phyloP scores from a whole-genome alignment of 92 coral and sea anemone species.

The Phenganax stokvisi region DNA sequence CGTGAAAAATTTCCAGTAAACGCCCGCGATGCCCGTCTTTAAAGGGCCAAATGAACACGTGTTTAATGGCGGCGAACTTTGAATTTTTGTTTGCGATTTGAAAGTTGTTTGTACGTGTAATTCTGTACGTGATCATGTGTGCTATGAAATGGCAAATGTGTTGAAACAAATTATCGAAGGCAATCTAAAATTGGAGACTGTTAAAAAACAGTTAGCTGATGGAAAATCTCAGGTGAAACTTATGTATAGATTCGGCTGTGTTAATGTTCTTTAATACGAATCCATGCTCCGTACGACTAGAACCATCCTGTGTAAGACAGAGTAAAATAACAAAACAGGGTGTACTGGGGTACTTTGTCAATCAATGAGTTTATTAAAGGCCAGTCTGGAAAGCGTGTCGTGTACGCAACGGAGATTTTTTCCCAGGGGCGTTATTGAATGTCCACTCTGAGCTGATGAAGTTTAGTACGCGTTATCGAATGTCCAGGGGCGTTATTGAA shows the following conservation, averaged over 20 bases:
- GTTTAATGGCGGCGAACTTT: slow-evolving; percentile 16
- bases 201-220: slow-evolving; percentile 32
- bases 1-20: slow-evolving; percentile 73
- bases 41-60: slow-evolving; percentile 24
- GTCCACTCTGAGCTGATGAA: too few species aligned
- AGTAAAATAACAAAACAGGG: too few species aligned
- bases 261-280: neutral
- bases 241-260: neutral
- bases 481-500: too few species aligned
- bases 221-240: slow-evolving; percentile 5
- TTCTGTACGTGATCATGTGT: neutral
- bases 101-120: neutral
- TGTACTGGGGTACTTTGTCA: too few species aligned
- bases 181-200: slow-evolving; percentile 48
- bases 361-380: too few species aligned
- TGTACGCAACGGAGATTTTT: too few species aligned
- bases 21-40: slow-evolving; percentile 17
- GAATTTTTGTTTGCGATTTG: neutral
- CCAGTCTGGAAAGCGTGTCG: too few species aligned
- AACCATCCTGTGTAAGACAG: neutral
- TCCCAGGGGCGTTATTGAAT: too few species aligned
- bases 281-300: neutral
- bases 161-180: slow-evolving; percentile 63
- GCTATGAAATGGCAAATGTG: slow-evolving; percentile 58
- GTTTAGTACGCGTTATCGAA: too few species aligned